Evolutionary conservation across 2,888 invertebrate species (phyloP).

Genomic region (Apamea anceps): DNA sequence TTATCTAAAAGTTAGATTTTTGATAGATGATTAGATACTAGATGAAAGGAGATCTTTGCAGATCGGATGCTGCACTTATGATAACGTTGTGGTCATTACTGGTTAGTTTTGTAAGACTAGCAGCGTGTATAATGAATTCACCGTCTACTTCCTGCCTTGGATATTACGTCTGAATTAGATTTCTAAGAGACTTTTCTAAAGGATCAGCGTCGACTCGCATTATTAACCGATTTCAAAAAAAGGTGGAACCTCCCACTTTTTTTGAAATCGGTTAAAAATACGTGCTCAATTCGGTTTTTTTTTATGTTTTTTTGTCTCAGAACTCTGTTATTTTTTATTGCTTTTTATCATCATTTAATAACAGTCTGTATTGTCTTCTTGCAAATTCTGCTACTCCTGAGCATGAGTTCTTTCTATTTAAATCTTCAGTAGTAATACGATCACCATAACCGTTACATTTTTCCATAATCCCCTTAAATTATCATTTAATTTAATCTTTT

Average conservation of each 20-base stretch:
- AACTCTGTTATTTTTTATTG: too few relatives aligned
- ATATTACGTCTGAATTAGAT: not conserved
- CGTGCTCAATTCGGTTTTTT: too few relatives aligned
- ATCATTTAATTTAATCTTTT: not conserved
- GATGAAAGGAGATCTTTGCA: slow-evolving; percentile 4
- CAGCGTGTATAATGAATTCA: not conserved
- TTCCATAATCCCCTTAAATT: not conserved
- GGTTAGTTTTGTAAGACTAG: too few relatives aligned
- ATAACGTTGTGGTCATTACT: not conserved
- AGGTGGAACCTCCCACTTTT: too few relatives aligned
- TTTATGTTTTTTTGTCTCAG: too few relatives aligned
- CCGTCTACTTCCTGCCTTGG: not conserved
- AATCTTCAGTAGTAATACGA: not conserved
- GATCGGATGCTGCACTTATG: not conserved
- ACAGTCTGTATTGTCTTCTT: not conserved
- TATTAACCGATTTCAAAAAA: too few relatives aligned
- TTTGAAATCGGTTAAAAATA: too few relatives aligned
- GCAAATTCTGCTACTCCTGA: not conserved
- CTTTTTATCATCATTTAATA: too few relatives aligned
- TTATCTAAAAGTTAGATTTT: slow-evolving; percentile 51
- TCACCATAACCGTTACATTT: not conserved
- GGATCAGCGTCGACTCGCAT: too few relatives aligned
- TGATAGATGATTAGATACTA: slow-evolving; percentile 17
- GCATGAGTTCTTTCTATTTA: not conserved
- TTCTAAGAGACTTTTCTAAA: not conserved